Conservation (phyloP, 1,140 invertebrate genomes). For the Pseudomyrmex cubaensis region DNA sequence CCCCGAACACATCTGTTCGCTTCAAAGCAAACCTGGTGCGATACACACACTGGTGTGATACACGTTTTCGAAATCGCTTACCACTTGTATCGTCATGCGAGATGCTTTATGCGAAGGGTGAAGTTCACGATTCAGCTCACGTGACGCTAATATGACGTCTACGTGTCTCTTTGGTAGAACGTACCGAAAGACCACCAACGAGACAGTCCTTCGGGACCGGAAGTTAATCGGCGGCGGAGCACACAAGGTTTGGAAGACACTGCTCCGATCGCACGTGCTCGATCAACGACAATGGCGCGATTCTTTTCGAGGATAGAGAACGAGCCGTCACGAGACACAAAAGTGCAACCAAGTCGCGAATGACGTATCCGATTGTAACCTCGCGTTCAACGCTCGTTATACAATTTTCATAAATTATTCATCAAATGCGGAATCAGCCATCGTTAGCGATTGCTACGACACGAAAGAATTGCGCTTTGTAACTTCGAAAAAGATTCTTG, state of each 20-base stretch:
- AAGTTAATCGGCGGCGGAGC: constrained; percentile 25
- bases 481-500: not conserved
- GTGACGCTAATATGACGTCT: constrained; percentile 48
- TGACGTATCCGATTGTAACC: constrained; percentile 42
- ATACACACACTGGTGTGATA: not conserved
- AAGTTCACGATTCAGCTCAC: constrained; percentile 10
- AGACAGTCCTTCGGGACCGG: constrained; percentile 38
- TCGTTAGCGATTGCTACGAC: constrained; percentile 5
- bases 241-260: constrained; percentile 34
- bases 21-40: constrained; percentile 13
- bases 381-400: constrained; percentile 16
- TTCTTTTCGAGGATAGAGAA: constrained; percentile 20
- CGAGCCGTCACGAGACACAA: constrained; percentile 22
- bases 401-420: constrained; percentile 47
- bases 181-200: constrained; percentile 21
- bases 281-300: constrained; percentile 24
- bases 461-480: not conserved
- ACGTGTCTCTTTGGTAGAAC: constrained; percentile 36
- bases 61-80: constrained; percentile 17
- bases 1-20: constrained; percentile 17
- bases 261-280: constrained; percentile 35
- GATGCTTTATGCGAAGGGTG: not conserved
- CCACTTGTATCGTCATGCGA: not conserved
- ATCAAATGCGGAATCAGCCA: constrained; percentile 5
- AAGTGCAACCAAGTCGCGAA: constrained; percentile 35